A percentile compares a stretch with the other conserved stretches of the same genome.
Conservation (phyloP, 2,797 vertebrate species). For the Rhynchotus rufescens region DNA sequence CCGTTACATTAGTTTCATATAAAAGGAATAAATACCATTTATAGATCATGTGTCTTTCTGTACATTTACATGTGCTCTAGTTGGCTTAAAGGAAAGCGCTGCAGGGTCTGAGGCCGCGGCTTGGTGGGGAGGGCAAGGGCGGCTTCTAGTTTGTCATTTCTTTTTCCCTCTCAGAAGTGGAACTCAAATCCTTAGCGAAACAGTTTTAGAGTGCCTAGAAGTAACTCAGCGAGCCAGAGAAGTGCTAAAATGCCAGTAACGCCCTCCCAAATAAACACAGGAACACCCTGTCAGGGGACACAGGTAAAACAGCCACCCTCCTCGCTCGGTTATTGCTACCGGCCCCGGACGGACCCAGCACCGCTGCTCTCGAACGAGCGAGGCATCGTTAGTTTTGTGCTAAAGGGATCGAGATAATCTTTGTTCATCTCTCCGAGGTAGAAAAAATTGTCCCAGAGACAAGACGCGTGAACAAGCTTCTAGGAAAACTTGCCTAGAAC, state of each 20-base stretch:
- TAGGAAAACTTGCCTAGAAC: constrained; percentile 36
- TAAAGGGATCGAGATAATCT: constrained; percentile 71
- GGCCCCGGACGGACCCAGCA: constrained; percentile 42
- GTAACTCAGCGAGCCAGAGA: not conserved
- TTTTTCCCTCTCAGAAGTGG: not conserved
- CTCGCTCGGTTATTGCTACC: constrained; percentile 73
- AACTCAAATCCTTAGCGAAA: constrained; percentile 34
- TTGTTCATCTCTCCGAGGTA: constrained; percentile 81
- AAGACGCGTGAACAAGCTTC: constrained; percentile 57
- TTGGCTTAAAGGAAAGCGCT: constrained; percentile 74
- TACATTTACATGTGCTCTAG: constrained; percentile 78
- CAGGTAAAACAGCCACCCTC: constrained; percentile 27
- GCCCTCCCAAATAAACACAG: not conserved
- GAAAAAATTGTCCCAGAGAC: constrained; percentile 79
- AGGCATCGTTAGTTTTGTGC: constrained; percentile 70
- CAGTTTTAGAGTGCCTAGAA: constrained; percentile 37
- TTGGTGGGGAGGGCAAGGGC: not conserved
- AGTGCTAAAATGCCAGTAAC: not conserved
- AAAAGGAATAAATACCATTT: constrained; percentile 82
- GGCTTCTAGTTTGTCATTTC: not conserved
- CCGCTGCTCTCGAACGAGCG: constrained; percentile 5
- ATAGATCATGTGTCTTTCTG: constrained; percentile 76
- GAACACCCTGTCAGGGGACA: too few relatives aligned
- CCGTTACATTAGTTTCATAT: constrained; percentile 77
- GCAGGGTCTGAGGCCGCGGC: constrained; percentile 44